These are phyloP conservation scores for Drosophila nr. medialis DNA, from an alignment of 2,888 invertebrate genomes.

Conservation along the genomic window DNA sequence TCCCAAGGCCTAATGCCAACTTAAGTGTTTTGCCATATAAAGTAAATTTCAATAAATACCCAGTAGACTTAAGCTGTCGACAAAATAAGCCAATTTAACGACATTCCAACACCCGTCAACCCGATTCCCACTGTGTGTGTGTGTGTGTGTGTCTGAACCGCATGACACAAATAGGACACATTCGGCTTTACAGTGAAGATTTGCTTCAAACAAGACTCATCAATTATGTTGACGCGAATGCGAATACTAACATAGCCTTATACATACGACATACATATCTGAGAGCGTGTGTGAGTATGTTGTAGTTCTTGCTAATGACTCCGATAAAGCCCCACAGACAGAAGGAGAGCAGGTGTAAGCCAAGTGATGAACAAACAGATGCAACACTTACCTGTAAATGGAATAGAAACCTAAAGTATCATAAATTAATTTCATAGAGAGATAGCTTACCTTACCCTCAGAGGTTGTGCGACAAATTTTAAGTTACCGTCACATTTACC, in stretches of 20 bases:
- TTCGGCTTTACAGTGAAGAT: constrained; percentile 40
- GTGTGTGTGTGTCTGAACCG: constrained; percentile 44
- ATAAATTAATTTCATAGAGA: background rate
- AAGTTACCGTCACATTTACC: background rate
- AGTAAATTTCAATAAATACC: constrained; percentile 79
- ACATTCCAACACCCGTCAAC: constrained; percentile 30
- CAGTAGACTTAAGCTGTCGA: constrained; percentile 74
- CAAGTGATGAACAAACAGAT: background rate
- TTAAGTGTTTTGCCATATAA: constrained; percentile 73
- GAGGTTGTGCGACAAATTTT: background rate
- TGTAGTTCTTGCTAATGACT: constrained; percentile 54
- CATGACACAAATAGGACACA: constrained; percentile 59
- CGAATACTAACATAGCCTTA: constrained; percentile 26
- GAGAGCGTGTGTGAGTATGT: constrained; percentile 1
- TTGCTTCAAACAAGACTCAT: constrained; percentile 69
- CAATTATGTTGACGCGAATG: constrained; percentile 76
- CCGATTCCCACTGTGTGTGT: background rate
- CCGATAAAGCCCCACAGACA: constrained; percentile 23
- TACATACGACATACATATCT: background rate
- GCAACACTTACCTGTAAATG: background rate
- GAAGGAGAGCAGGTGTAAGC: constrained; percentile 20
- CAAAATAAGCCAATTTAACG: constrained; percentile 77
- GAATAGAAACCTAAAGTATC: background rate
- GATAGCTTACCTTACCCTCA: background rate
- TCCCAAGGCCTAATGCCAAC: constrained; percentile 55